A percentile compares a stretch with the other conserved stretches of the same genome.
phyloP scores from a whole-genome alignment of 2,888 invertebrate species.

The Yponomeuta evonymella region DNA sequence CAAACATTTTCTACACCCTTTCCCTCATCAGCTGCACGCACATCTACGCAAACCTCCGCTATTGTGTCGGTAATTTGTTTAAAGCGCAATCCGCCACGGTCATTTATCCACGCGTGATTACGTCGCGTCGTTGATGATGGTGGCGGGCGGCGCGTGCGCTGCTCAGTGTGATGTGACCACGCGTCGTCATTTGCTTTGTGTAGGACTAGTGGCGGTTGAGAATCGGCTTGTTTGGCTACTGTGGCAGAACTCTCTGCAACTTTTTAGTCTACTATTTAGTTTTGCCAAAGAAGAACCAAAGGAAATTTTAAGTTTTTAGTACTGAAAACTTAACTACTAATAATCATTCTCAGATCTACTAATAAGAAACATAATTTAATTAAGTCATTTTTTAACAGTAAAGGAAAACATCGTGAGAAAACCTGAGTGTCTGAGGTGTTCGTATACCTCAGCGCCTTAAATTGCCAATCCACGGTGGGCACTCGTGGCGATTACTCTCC shows the following conservation, averaged over 20 bases:
- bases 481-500: too few relatives aligned
- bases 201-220: background rate
- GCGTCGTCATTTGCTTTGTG: background rate
- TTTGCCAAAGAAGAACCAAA: too few relatives aligned
- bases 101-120: background rate
- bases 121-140: constrained; percentile 2
- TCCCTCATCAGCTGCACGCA: background rate
- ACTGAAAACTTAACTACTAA: too few relatives aligned
- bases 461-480: too few relatives aligned
- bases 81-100: background rate
- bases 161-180: background rate
- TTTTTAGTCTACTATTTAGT: too few relatives aligned
- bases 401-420: too few relatives aligned
- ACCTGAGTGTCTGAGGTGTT: too few relatives aligned
- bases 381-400: too few relatives aligned
- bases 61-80: background rate
- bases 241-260: background rate
- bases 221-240: background rate
- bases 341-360: too few relatives aligned
- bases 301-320: too few relatives aligned
- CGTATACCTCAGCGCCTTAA: too few relatives aligned
- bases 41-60: background rate
- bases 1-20: background rate
- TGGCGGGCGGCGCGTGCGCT: background rate
- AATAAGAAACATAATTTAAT: too few relatives aligned